These are phyloP conservation scores for Poeciliopsis retropinna DNA, from an alignment of 2,113 vertebrate species.

Conservation along the genomic window DNA sequence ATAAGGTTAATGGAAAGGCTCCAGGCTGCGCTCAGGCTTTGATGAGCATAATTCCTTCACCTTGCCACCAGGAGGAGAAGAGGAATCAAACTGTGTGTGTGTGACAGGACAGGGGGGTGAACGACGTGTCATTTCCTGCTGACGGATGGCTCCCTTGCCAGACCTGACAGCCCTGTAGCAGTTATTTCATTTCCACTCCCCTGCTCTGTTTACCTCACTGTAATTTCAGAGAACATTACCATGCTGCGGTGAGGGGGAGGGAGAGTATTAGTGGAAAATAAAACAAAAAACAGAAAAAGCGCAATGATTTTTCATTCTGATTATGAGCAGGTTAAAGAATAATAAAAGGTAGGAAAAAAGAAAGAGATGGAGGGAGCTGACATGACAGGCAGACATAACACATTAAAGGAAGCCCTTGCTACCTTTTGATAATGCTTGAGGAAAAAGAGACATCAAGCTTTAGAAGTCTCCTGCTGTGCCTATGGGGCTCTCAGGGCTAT, in stretches of 20 bases:
- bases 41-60: slow-evolving; percentile 76
- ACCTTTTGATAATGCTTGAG: slow-evolving; percentile 65
- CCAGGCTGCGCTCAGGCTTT: slow-evolving; percentile 59
- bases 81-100: slow-evolving; percentile 56
- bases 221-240: slow-evolving; percentile 74
- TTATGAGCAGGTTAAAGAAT: slow-evolving; percentile 49
- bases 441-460: slow-evolving; percentile 54
- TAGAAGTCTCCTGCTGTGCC: slow-evolving; percentile 58
- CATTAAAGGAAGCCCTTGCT: slow-evolving; percentile 67
- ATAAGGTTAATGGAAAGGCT: slow-evolving; percentile 76
- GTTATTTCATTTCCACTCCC: slow-evolving; percentile 72
- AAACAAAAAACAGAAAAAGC: slow-evolving; percentile 2
- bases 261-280: slow-evolving; percentile 20
- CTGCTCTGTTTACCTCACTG: slow-evolving; percentile 74
- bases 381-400: slow-evolving; percentile 66
- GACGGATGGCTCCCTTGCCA: slow-evolving; percentile 67
- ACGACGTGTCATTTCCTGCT: slow-evolving; percentile 68
- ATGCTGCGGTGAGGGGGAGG: slow-evolving; percentile 31
- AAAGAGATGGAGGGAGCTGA: slow-evolving; percentile 43
- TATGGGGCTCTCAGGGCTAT: slow-evolving; percentile 62
- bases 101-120: slow-evolving; percentile 12
- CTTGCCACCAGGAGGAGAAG: slow-evolving; percentile 73
- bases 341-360: slow-evolving; percentile 37
- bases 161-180: slow-evolving; percentile 67
- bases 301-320: slow-evolving; percentile 19